Base-by-base conservation (phyloP, 2,113 vertebrate species). In the Monarcha castaneiventris region DNA sequence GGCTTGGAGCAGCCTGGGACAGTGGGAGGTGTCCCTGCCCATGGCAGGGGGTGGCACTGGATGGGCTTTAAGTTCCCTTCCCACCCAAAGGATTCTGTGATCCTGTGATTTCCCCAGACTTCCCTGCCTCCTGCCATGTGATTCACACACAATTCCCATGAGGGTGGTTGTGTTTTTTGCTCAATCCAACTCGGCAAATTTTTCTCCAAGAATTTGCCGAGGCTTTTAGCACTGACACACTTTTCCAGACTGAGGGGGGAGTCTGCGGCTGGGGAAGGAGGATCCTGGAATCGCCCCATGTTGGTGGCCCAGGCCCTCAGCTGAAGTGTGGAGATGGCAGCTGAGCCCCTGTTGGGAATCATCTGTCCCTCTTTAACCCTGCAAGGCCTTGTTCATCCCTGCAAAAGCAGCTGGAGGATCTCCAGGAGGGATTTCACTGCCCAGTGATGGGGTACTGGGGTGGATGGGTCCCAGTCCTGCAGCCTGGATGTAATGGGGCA, bases 51-150 rank as follows among this genome's bases (percentile, higher is more conserved):
- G 5, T n/a, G 46, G 25, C 3, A 32, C 2, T 4, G 26, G 48
- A 3, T 68, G 54, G 0, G 5, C 2, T 68, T n/a, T 68, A 3
- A 22, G 6, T 3, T 19, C 26, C 21, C 14, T 55, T 49, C 32
- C n/a, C 1, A 10, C 71, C 30, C 63, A 69, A 55, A 32, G 2
- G 21, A 49, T 62, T 49, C 55, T 1, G 0, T 22, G 32, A 35
- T 76, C 72, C 63, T 69, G 21, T 43, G 55, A 54, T 79, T 67
- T 72, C 43, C 32, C n/a, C 41, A 21, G n/a, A 18, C 20, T 9
- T 20, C 13, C 46, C 52, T 63, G 52, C 16, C n/a, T 82, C 73
- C 76, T 44, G 39, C 41, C 61, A 11, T 48, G 52, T 59, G 43
- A 52, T 63, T 21, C 23, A 43, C 69, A 90, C 48, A 39, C 48